These are phyloP conservation scores for Lepus europaeus DNA, from an alignment of 2,113 vertebrate genomes.

Conservation along the genomic window DNA sequence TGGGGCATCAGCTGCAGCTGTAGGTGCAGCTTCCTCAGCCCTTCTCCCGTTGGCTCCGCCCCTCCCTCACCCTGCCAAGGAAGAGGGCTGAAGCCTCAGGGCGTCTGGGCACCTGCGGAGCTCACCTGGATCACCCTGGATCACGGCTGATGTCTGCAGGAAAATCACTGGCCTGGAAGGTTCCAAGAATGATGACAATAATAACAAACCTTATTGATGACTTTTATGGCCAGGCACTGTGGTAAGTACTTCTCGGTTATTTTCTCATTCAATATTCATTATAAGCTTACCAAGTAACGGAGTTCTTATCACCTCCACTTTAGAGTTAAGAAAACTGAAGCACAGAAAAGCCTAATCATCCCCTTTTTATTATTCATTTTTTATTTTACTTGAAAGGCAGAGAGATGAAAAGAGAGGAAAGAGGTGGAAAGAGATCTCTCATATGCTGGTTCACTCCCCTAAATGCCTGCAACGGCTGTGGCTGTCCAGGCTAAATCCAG, in stretches of 20 bases:
- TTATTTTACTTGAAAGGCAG: too few relatives aligned
- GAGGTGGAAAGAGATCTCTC: too few relatives aligned
- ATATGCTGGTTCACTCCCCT: too few relatives aligned
- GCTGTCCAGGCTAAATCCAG: too few relatives aligned
- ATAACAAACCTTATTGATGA: background rate
- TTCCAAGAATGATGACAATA: background rate
- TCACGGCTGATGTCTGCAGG: background rate
- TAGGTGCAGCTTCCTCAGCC: background rate
- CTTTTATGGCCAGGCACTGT: background rate
- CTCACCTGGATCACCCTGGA: background rate
- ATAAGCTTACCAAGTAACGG: background rate
- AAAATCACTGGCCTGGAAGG: background rate
- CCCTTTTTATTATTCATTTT: too few relatives aligned
- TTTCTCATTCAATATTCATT: constrained; percentile 27
- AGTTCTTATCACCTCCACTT: background rate
- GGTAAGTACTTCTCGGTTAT: background rate
- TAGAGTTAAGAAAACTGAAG: background rate
- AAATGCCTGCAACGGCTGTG: too few relatives aligned
- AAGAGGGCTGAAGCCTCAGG: background rate
- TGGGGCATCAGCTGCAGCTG: background rate
- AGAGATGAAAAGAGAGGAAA: too few relatives aligned
- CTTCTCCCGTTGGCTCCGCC: background rate
- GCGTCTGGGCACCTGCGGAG: background rate
- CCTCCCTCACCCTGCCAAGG: background rate
- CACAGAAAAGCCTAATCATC: background rate